phyloP scores from a whole-genome alignment of 2,888 invertebrate species.

The Sturmia bella region DNA sequence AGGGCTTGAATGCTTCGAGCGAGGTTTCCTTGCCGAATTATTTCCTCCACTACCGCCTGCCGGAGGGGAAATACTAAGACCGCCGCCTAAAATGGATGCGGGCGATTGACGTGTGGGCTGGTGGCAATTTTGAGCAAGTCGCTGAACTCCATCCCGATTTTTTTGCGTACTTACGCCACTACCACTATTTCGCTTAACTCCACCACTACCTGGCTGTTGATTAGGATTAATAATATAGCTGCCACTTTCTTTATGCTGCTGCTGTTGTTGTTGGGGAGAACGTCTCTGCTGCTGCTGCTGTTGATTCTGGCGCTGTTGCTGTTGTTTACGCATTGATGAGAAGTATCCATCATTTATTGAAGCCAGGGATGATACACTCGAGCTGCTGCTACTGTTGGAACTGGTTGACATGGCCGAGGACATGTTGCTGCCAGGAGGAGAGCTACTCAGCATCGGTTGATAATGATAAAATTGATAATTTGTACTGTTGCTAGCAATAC shows the following conservation, averaged over 20 bases:
- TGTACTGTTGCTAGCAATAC: constrained; percentile 82
- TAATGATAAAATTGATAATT: constrained; percentile 73
- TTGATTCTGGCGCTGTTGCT: too few species aligned
- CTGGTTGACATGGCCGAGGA: constrained; percentile 74
- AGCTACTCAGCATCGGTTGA: constrained; percentile 73
- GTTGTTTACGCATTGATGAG: constrained; percentile 73
- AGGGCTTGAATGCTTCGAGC: constrained; percentile 72
- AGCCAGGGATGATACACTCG: constrained; percentile 71
- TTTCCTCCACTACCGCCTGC: constrained; percentile 70
- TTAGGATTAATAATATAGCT: constrained; percentile 69
- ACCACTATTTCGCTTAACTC: constrained; percentile 68
- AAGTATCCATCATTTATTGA: constrained; percentile 74
- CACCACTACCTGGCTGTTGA: constrained; percentile 63
- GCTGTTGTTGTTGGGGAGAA: constrained; percentile 70
- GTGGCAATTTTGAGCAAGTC: constrained; percentile 75
- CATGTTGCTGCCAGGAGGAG: constrained; percentile 75
- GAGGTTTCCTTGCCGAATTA: constrained; percentile 76
- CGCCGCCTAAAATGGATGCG: constrained; percentile 76
- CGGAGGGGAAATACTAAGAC: constrained; percentile 69
- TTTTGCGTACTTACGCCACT: constrained; percentile 72
- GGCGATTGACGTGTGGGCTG: constrained; percentile 75
- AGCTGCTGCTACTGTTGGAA: constrained; percentile 71
- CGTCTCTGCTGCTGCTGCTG: constrained; percentile 76
- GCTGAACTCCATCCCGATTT: constrained; percentile 72
- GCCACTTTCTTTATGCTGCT: constrained; percentile 66